Conservation (phyloP, 2,888 invertebrate genomes). For the Phengaris alcon region DNA sequence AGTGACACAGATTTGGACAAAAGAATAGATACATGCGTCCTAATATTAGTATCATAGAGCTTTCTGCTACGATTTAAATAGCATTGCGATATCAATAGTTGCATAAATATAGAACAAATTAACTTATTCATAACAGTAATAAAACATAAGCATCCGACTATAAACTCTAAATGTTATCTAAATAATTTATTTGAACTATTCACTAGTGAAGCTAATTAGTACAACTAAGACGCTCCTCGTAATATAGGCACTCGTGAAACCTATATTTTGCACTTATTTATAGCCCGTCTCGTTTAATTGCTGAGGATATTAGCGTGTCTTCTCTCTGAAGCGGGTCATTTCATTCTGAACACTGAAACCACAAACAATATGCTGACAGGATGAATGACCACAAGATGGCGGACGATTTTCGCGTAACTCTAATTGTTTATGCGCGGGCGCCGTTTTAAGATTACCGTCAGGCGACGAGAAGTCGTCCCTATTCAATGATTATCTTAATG, state of each 20-base stretch:
- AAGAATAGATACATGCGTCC: too few species aligned
- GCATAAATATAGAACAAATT: background rate
- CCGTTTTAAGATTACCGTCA: conserved; percentile 72
- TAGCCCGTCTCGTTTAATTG: conserved; percentile 73
- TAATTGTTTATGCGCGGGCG: conserved; percentile 70
- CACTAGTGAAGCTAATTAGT: conserved; percentile 13
- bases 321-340: conserved; percentile 63
- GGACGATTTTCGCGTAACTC: conserved; percentile 69
- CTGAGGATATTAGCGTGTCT: conserved; percentile 45
- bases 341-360: conserved; percentile 72
- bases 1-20: background rate
- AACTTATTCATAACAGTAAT: background rate
- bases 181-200: conserved; percentile 4
- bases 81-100: background rate
- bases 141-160: background rate
- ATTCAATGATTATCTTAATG: conserved; percentile 71
- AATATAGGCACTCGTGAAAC: conserved; percentile 3
- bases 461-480: conserved; percentile 71
- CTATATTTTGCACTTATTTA: conserved; percentile 53
- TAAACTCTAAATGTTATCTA: conserved; percentile 6
- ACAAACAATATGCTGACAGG: conserved; percentile 77
- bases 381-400: conserved; percentile 74
- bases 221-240: conserved; percentile 4
- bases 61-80: background rate
- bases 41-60: background rate